phyloP scores from a whole-genome alignment of 2,797 vertebrate genomes.

The Merluccius polli region DNA sequence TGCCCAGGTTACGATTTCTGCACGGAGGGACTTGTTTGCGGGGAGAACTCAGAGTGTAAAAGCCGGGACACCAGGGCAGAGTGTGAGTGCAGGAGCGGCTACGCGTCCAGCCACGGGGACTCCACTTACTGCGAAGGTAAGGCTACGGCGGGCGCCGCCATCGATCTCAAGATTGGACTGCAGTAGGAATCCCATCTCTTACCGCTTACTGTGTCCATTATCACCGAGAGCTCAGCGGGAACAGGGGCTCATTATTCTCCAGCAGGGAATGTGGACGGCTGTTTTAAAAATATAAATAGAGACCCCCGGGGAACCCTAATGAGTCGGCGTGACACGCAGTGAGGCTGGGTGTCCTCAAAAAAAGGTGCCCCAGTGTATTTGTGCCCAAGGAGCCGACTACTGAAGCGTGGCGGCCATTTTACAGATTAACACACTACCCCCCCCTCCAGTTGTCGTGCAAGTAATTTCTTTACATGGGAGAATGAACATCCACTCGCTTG shows the following conservation, averaged over 20 bases:
- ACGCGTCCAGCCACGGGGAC: conserved; percentile 83
- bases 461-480: neutral
- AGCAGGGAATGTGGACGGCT: neutral
- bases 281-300: conserved; percentile 3
- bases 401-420: neutral
- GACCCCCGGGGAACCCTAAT: conserved; percentile 11
- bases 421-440: neutral
- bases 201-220: neutral
- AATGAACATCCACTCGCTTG: neutral
- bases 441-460: neutral
- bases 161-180: neutral
- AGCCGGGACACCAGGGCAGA: conserved; percentile 89
- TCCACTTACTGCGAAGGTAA: conserved; percentile 92
- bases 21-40: conserved; percentile 86
- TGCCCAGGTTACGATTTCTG: conserved; percentile 92
- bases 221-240: neutral
- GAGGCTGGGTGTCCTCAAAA: neutral
- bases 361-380: neutral
- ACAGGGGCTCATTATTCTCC: neutral
- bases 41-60: conserved; percentile 91
- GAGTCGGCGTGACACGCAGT: conserved; percentile 1
- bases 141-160: conserved; percentile 7
- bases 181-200: no score
- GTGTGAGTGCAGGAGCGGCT: conserved; percentile 90
- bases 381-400: neutral